These are phyloP conservation scores for Anoplolepis gracilipes DNA, from an alignment of 1,140 invertebrate species.

Conservation along the genomic window DNA sequence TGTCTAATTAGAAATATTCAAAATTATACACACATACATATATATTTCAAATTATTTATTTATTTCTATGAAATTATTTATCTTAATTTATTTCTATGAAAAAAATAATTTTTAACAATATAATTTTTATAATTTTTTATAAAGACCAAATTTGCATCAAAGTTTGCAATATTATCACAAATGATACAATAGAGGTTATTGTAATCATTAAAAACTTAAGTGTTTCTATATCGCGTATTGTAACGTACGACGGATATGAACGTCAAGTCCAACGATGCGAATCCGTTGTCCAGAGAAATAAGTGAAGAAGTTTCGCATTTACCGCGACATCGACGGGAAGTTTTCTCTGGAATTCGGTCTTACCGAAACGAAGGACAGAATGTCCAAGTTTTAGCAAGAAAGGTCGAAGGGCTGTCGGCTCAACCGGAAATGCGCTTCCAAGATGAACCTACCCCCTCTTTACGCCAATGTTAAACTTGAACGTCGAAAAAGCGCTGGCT, in stretches of 20 bases:
- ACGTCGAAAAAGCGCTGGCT: background rate
- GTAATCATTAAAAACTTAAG: background rate
- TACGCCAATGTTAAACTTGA: constrained; percentile 34
- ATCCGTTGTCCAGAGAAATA: constrained; percentile 33
- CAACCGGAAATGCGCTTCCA: constrained; percentile 68
- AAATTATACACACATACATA: background rate
- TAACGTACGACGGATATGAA: constrained; percentile 39
- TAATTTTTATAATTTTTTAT: background rate
- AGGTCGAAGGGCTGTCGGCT: constrained; percentile 63
- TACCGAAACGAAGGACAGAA: constrained; percentile 49
- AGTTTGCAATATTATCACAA: background rate
- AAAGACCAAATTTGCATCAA: background rate
- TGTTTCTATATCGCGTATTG: constrained; percentile 21
- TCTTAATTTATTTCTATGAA: background rate
- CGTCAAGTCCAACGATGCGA: constrained; percentile 49
- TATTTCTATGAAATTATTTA: background rate
- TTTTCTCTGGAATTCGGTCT: constrained; percentile 54
- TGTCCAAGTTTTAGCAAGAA: constrained; percentile 56
- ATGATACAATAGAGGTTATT: background rate
- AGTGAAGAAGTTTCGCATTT: constrained; percentile 52
- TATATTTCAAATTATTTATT: background rate
- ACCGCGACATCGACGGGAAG: constrained; percentile 38
- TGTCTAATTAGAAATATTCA: background rate
- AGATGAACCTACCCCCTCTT: constrained; percentile 60
- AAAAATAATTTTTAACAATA: background rate